Evolutionary conservation across 2,797 vertebrate genomes (phyloP), one percentile per base, ranked within the genome.

Genomic region (Cuniculus paca): DNA sequence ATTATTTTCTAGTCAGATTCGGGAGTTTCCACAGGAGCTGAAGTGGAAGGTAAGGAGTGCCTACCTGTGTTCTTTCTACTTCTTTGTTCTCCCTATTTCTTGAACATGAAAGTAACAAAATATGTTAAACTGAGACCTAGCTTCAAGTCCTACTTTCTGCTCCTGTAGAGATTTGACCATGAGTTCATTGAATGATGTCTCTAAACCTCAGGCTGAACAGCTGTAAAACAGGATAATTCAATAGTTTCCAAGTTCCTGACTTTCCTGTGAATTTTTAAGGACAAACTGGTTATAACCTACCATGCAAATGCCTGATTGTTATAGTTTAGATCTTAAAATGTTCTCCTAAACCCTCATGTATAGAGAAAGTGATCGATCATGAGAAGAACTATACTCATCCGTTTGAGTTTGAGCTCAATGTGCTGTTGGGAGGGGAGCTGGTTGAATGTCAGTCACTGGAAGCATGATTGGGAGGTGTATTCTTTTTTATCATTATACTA

Each of bases 1-100:
- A 82, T 98, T 98, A 98, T 96, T 98, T 97, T 97, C 97, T 97
- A 98, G 97, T 97, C 96, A 97, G 98, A 98, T 97, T 94, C 94
- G 96, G 96, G 92, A 86, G 93, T 98, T 95, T 98, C 92, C 96
- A 96, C 14, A 0, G 92, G 93, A 97, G 93, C 95, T 85, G 48
- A 74, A 94, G 77, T 72, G 92, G 96, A 93, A 97, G 61, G 56
- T 88, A 58, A 90, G 83, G 5, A 0, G 42, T 95, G 78, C 68
- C 24, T 39, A 31, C 52, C 13, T 52, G 26, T 79, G 58, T 60
- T 1, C 89, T 97, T 97, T 95, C 72, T 94, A 60, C 97, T n/a
- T n/a, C n/a, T n/a, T n/a, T n/a, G n/a, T n/a, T n/a, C n/a, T n/a
- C n/a, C n/a, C n/a, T 97, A 81, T 97, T 94, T 78, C 52, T 56